Evolutionary conservation across 2,113 vertebrate species (phyloP).

Genomic region (Scartelaos histophorus): DNA sequence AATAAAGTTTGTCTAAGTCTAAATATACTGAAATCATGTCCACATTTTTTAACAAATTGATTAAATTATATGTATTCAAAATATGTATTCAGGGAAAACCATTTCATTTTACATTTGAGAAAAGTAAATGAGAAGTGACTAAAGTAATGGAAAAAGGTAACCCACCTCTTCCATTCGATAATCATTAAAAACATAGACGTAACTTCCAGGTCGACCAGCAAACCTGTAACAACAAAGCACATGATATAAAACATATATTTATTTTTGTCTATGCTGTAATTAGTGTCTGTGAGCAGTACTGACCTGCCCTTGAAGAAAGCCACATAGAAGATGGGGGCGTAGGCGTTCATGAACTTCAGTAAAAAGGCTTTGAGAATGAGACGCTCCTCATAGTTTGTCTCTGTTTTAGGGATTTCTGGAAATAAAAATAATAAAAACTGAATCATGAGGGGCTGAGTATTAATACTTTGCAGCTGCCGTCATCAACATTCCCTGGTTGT

Average conservation of each 20-base stretch:
- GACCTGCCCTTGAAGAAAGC: constrained; percentile 98
- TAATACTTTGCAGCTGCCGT: no score
- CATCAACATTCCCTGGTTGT: no score
- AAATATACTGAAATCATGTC: no score
- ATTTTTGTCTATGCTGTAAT: not conserved
- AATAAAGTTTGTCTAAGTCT: no score
- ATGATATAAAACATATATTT: not conserved
- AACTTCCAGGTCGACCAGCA: constrained; percentile 88
- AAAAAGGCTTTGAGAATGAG: constrained; percentile 94
- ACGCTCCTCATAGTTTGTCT: constrained; percentile 90
- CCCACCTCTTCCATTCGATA: constrained; percentile 94
- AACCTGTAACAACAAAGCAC: constrained; percentile 77
- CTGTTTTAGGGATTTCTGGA: constrained; percentile 95
- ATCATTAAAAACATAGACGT: constrained; percentile 89
- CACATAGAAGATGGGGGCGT: constrained; percentile 96
- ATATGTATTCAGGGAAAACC: not conserved
- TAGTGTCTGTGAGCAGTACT: constrained; percentile 18
- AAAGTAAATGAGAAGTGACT: not conserved
- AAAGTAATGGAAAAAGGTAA: not conserved
- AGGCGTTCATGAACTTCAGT: constrained; percentile 96
- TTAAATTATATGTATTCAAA: not conserved
- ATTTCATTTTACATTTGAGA: not conserved
- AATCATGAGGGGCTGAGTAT: no score
- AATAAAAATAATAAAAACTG: constrained; percentile 14
- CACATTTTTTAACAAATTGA: no score